Evolutionary conservation across 2,888 invertebrate species (phyloP).

Genomic region (Ashinkailepas kermadecensis): DNA sequence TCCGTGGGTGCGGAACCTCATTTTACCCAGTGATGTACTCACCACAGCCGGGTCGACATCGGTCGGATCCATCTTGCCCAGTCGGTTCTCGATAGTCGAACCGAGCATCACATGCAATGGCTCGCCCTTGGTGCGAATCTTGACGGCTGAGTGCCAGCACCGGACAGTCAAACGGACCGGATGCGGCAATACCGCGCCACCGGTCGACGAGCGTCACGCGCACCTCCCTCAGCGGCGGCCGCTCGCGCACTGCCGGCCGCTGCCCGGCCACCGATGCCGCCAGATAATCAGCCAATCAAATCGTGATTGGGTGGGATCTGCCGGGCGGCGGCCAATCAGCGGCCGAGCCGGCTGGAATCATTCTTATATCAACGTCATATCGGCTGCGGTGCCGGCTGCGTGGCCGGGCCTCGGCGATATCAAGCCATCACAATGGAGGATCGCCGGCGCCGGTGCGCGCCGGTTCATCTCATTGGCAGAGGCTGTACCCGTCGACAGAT

Average conservation of each 20-base stretch:
- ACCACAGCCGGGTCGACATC: constrained; percentile 1
- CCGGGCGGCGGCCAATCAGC: not conserved
- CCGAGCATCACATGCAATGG: not conserved
- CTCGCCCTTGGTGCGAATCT: constrained; percentile 2
- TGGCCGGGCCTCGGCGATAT: not conserved
- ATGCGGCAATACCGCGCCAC: not conserved
- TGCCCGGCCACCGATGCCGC: not conserved
- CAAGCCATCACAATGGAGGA: not conserved
- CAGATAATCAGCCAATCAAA: constrained; percentile 15
- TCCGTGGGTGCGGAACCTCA: too few relatives aligned
- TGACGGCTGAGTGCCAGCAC: not conserved
- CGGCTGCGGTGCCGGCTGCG: not conserved
- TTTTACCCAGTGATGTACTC: not conserved
- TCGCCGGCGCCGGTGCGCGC: not conserved
- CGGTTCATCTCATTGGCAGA: not conserved
- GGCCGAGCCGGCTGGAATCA: not conserved
- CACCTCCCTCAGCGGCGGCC: not conserved
- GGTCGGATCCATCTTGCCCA: not conserved
- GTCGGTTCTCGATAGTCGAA: not conserved
- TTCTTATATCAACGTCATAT: not conserved
- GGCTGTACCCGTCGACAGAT: not conserved
- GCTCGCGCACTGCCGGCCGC: not conserved
- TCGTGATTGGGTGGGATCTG: not conserved
- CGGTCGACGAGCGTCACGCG: not conserved
- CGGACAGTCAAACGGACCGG: not conserved